Conservation (phyloP, 2,113 vertebrate genomes). For the Rhegmatorhina hoffmannsi region DNA sequence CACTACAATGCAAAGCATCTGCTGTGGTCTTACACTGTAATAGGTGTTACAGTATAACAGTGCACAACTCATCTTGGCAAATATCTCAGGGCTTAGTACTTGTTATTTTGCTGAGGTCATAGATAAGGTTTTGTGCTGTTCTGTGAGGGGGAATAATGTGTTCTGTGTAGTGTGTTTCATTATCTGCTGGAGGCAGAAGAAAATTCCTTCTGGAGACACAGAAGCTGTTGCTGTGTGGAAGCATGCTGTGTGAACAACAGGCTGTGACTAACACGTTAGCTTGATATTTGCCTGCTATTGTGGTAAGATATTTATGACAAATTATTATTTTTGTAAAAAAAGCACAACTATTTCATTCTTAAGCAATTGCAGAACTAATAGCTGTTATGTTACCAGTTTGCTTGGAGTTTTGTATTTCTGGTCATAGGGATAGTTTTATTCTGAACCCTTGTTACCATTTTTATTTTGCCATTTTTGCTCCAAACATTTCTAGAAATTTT, state of each 20-base stretch:
- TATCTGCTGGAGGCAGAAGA: constrained; percentile 33
- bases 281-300: neutral
- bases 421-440: neutral
- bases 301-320: neutral
- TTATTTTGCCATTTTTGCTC: neutral
- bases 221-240: neutral
- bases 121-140: constrained; percentile 1
- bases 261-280: neutral
- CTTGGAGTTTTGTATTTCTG: neutral
- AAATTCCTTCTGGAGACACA: constrained; percentile 20
- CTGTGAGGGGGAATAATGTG: neutral
- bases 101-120: constrained; percentile 9
- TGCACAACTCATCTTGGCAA: neutral
- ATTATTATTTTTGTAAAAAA: neutral
- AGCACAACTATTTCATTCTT: neutral
- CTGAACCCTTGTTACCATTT: neutral
- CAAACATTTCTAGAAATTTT: neutral
- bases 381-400: neutral
- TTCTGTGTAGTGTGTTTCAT: constrained; percentile 23
- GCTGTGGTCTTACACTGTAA: neutral
- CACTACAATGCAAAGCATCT: neutral
- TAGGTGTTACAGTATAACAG: neutral
- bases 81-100: neutral
- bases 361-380: neutral
- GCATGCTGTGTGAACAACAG: constrained; percentile 34